phyloP scores from a whole-genome alignment of 1,140 invertebrate species.

The Zelostemma sp. region DNA sequence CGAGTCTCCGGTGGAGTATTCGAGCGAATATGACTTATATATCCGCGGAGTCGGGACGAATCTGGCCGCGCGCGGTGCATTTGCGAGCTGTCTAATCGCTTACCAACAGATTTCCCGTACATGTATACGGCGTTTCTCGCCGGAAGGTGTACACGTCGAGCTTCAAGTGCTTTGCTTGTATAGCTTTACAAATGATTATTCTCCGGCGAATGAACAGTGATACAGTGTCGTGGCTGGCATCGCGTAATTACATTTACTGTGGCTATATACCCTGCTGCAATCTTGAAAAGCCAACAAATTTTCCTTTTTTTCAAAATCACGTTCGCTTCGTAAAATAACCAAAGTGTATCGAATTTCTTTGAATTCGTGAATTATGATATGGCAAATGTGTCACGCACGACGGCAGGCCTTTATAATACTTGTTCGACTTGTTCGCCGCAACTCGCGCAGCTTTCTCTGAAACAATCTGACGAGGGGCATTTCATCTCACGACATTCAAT shows the following conservation, averaged over 20 bases:
- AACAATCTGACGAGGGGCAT: conserved; percentile 20
- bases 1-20: conserved; percentile 21
- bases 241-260: conserved; percentile 22
- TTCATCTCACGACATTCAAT: conserved; percentile 36
- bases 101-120: conserved; percentile 32
- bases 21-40: conserved; percentile 28
- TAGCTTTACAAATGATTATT: conserved; percentile 37
- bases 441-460: conserved; percentile 16
- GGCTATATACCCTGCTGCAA: neutral
- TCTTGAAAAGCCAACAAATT: conserved; percentile 1
- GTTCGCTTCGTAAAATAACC: neutral
- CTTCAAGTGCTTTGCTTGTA: conserved; percentile 36
- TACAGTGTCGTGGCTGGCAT: conserved; percentile 23
- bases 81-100: conserved; percentile 34
- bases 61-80: conserved; percentile 18
- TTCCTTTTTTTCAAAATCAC: conserved; percentile 5
- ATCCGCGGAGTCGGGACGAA: conserved; percentile 26
- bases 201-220: conserved; percentile 29
- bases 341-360: no score
- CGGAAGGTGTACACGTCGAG: conserved; percentile 34
- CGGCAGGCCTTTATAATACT: no score
- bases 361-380: no score
- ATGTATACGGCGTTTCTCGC: conserved; percentile 30
- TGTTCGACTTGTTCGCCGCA: no score
- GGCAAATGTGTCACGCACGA: no score